Evolutionary conservation across 2,888 invertebrate genomes (phyloP).

Genomic region (Osmoderma eremita): DNA sequence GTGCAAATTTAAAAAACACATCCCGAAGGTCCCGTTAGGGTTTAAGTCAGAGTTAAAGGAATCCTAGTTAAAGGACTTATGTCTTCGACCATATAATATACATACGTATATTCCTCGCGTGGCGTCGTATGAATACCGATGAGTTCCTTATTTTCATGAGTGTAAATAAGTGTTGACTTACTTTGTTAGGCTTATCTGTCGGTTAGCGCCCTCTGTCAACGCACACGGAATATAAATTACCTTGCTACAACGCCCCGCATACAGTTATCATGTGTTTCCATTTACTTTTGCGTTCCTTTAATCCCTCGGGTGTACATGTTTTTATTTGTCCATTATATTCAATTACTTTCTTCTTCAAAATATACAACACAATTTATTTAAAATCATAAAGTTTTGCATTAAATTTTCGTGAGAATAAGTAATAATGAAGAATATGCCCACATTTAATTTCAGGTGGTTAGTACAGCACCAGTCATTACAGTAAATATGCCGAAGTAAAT

Average conservation of each 20-base stretch:
- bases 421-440: too few species aligned
- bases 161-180: constrained; percentile 33
- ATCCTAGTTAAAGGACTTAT: constrained; percentile 38
- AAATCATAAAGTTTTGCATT: too few species aligned
- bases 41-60: constrained; percentile 38
- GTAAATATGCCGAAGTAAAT: too few species aligned
- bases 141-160: constrained; percentile 28
- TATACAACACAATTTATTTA: too few species aligned
- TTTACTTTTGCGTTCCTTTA: too few species aligned
- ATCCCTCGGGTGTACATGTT: too few species aligned
- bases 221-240: background rate
- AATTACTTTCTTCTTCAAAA: too few species aligned
- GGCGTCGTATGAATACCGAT: constrained; percentile 37
- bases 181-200: constrained; percentile 14
- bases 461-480: too few species aligned
- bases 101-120: constrained; percentile 29
- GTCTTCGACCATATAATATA: constrained; percentile 29
- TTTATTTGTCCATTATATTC: too few species aligned
- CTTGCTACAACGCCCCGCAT: background rate
- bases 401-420: too few species aligned
- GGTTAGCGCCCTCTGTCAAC: background rate
- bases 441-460: too few species aligned
- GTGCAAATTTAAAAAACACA: constrained; percentile 55
- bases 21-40: constrained; percentile 43
- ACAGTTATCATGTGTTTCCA: background rate